These are phyloP conservation scores for Hippoglossus hippoglossus DNA, from an alignment of 2,797 vertebrate species.

Conservation along the genomic window DNA sequence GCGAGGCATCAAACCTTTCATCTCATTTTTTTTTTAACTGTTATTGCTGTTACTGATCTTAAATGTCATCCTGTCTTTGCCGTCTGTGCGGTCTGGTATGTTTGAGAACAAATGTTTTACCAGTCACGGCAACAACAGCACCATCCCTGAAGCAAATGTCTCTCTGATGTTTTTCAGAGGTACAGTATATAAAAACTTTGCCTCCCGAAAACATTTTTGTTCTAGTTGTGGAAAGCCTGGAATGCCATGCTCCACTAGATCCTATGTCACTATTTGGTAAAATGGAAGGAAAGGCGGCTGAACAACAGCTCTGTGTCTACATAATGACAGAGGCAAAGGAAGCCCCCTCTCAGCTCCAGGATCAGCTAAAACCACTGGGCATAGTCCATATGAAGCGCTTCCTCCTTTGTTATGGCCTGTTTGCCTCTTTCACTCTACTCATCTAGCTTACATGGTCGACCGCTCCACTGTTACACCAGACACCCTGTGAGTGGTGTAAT, in stretches of 20 bases:
- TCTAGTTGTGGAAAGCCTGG: slow-evolving; percentile 13
- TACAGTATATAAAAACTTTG: background rate
- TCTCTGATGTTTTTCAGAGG: slow-evolving; percentile 1
- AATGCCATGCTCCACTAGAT: slow-evolving; percentile 42
- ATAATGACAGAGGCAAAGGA: slow-evolving; percentile 26
- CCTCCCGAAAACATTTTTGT: background rate
- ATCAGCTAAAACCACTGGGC: slow-evolving; percentile 48
- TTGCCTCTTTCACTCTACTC: slow-evolving; percentile 22
- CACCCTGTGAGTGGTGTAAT: slow-evolving; percentile 8
- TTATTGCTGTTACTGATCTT: background rate
- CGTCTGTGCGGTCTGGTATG: too few species aligned
- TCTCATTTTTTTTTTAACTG: too few species aligned
- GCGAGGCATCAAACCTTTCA: too few species aligned
- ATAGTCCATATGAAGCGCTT: slow-evolving; percentile 5
- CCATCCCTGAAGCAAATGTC: background rate
- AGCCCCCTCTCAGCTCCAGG: slow-evolving; percentile 48
- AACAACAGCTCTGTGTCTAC: slow-evolving; percentile 54
- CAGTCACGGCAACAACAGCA: background rate
- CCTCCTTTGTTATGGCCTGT: slow-evolving; percentile 48
- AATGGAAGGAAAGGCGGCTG: slow-evolving; percentile 14
- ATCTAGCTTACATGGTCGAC: slow-evolving; percentile 29
- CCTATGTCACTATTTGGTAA: slow-evolving; percentile 16
- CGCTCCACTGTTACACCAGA: slow-evolving; percentile 23
- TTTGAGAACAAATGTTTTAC: background rate
- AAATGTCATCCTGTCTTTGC: background rate